Base-by-base conservation (phyloP, 2,797 vertebrate species). In the Pyrocephalus nanus region DNA sequence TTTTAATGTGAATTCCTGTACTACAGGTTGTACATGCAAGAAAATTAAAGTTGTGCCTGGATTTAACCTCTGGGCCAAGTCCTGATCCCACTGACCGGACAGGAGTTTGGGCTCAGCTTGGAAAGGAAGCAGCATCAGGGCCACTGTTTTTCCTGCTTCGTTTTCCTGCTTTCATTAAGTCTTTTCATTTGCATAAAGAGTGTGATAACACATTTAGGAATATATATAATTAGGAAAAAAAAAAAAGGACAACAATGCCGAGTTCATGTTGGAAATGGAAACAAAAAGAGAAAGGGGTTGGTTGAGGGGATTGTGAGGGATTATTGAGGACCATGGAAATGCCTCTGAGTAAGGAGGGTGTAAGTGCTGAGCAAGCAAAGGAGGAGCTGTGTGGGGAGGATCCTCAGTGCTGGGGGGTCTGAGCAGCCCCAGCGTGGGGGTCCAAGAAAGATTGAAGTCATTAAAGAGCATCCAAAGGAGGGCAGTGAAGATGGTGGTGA, bases 91-190 rank as follows among this genome's bases (percentile, higher is more conserved):
- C 36, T 58, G 54, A 50, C 86, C 62, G 79, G 12, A 2, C 36
- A 7, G 58, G 73, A 26, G 50, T 88, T 88, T 55, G 50, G 53
- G 43, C 23, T 73, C 1, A 1, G 18, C 12, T 36, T 64, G n/a
- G 42, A 51, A 45, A 29, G n/a, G 48, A 21, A 18, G 30, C 25
- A 17, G 61, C 45, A 48, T 86, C 65, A 45, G 36, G 29, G 58
- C 86, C 62, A 6, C 69, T 62, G 69, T 53, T 89, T 70, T 71
- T 85, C 76, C 71, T 66, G 42, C 95, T 96, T 97, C 94, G 93
- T 97, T 97, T 95, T 76, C 93, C 67, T 57, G 61, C 67, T 95
- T 96, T 95, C 96, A 96, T 96, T 97, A 96, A 97, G 94, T 38
- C 71, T 82, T 77, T 91, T 96, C 47, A 79, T 97, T 96, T 96